These are phyloP conservation scores for Catharus fuscescens DNA, from an alignment of 2,113 vertebrate genomes.

Conservation along the genomic window DNA sequence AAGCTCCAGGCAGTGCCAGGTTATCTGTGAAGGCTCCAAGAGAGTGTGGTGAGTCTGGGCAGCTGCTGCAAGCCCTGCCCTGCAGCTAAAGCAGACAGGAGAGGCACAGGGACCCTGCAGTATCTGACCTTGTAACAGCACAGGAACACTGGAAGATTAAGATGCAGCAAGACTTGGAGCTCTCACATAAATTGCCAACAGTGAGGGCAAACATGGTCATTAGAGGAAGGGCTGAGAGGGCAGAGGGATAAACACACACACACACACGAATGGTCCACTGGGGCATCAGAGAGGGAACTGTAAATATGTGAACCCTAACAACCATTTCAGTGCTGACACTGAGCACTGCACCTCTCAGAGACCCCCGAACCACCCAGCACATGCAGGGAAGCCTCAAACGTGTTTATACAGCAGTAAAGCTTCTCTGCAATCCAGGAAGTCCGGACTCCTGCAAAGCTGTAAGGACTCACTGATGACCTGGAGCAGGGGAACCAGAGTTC, in stretches of 20 bases:
- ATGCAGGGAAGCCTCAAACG: neutral
- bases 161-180: neutral
- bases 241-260: neutral
- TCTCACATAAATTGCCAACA: neutral
- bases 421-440: neutral
- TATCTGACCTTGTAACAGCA: neutral
- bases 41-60: neutral
- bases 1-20: neutral
- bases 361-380: neutral
- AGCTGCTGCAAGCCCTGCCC: neutral
- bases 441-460: neutral
- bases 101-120: neutral
- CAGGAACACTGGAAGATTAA: neutral
- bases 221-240: neutral
- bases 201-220: rapidly evolving
- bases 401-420: neutral
- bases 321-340: neutral
- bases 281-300: neutral
- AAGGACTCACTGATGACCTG: neutral
- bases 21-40: neutral
- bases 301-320: neutral
- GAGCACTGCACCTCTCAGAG: neutral
- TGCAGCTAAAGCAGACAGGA: neutral
- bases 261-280: neutral
- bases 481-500: neutral